Evolutionary conservation across 1,140 invertebrate species (phyloP), one percentile per base, ranked within the genome.

Genomic region (Pantala flavescens): DNA sequence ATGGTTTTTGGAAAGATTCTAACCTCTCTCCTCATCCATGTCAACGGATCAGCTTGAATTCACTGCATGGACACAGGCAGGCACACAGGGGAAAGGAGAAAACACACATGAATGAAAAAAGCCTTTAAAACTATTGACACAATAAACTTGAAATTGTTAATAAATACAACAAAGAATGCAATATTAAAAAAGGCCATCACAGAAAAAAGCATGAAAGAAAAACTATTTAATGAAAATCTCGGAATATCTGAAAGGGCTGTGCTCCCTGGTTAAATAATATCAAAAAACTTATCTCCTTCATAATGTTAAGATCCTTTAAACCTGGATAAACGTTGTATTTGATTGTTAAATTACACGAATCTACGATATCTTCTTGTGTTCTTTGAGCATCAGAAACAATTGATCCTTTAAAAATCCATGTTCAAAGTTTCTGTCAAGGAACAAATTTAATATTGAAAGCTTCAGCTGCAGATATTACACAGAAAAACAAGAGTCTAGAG

Each of bases 21-120:
- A 63, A 63, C 49, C 49, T 63, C 49, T 63, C 49, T 63, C 49
- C 49, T 21, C 49, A 19, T 63, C 49, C 49, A 63, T 63, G 49
- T 63, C 49, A 63, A 63, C n/a, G 49, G 49, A 63, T 63, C 49
- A 63, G 49, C 49, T 63, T 63, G 49, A 63, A 63, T 63, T 63
- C 49, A 63, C 49, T 63, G 49, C 49, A 63, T 16, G n/a, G 14
- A 19, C 49, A 63, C 49, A 63, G 49, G 49, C 49, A 63, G 49
- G 49, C 49, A 63, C 49, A 63, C 49, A 21, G 49, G 49, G 49
- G 14, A 14, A 21, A 63, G 49, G 49, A 63, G n/a, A 63, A 63
- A 63, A 63, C 49, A 63, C 49, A 63, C 49, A 63, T 63, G 14
- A 19, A 63, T 63, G 49, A 63, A 63, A 36, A 63, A 63, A 63